Evolutionary conservation across 2,888 invertebrate species (phyloP), one percentile per base, ranked within the genome.

Genomic region (Aricia artaxerxes): DNA sequence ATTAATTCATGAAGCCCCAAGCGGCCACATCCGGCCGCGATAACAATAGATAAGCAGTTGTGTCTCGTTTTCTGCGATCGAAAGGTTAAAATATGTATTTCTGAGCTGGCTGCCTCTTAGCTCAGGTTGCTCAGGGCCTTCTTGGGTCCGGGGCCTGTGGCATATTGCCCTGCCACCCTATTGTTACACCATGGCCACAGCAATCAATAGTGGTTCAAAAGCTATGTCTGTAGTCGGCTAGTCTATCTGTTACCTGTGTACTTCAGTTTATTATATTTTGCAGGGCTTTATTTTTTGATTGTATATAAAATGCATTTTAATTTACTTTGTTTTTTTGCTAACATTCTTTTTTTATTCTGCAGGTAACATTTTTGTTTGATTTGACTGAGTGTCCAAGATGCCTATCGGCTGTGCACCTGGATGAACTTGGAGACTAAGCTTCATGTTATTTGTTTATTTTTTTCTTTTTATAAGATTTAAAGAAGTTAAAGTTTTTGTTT

Each of bases 341-440:
- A 61, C 24, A 64, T 31, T 16, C 16, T 57, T 75, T n/a, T 78
- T 60, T 82, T 84, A 83, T 60, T 60, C 90, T 90, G 44, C 90
- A 95, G 95, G 92, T 94, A 6, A 91, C 92, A 57, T 95, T 94
- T 82, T 84, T 95, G 38, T 84, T 93, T 82, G 95, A 95, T 80
- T 91, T 95, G 79, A 82, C 91, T 0, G 92, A 93, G 79, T 95
- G 95, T 81, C 95, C 95, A 4, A 88, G 91, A 9, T 95, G 95
- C 85, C 91, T 89, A 79, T 92, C 92, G 13, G 82, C 91, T 38
- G 86, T 87, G 31, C 93, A 90, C 82, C 83, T 94, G 80, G 94
- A 94, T 84, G 94, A 94, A 85, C 81, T 80, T 79, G 86, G 84
- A 81, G 78, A 81, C 64, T 80, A 73, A 49, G 44, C 16, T 72